These are phyloP conservation scores for Hippopotamyrus pictus DNA, from an alignment of 2,797 vertebrate species.

Conservation along the genomic window DNA sequence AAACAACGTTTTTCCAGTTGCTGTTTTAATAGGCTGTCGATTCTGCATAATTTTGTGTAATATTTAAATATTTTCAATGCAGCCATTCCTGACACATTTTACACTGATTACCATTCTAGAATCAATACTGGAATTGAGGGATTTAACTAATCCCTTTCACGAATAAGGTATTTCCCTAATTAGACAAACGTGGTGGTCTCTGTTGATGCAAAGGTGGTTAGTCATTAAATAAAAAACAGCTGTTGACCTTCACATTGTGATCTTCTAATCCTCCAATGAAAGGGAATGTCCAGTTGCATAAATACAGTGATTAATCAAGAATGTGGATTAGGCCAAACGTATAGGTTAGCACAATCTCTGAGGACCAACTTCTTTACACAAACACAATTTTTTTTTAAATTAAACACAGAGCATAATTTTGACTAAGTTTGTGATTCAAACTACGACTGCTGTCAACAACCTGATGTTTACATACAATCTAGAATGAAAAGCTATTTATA, in stretches of 20 bases:
- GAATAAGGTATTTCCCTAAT: background rate
- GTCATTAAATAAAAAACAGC: background rate
- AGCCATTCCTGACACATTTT: slow-evolving; percentile 14
- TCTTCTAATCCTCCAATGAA: background rate
- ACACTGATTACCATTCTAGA: background rate
- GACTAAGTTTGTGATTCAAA: background rate
- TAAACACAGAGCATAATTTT: background rate
- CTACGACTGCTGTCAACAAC: background rate
- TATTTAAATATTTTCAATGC: slow-evolving; percentile 36
- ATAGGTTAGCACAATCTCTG: background rate
- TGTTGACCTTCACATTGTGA: background rate
- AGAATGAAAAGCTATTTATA: background rate
- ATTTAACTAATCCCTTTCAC: background rate
- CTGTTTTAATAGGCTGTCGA: slow-evolving; percentile 34
- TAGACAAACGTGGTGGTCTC: background rate
- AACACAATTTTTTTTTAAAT: background rate
- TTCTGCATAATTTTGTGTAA: slow-evolving; percentile 31
- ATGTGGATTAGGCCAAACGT: background rate
- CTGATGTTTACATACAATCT: background rate
- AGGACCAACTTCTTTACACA: background rate
- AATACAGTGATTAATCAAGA: background rate
- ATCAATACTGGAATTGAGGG: background rate
- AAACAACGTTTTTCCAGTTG: slow-evolving; percentile 17
- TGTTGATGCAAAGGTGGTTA: background rate
- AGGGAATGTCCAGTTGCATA: background rate